Conservation (phyloP, 2,113 vertebrate genomes). For the Peromyscus polionotus region DNA sequence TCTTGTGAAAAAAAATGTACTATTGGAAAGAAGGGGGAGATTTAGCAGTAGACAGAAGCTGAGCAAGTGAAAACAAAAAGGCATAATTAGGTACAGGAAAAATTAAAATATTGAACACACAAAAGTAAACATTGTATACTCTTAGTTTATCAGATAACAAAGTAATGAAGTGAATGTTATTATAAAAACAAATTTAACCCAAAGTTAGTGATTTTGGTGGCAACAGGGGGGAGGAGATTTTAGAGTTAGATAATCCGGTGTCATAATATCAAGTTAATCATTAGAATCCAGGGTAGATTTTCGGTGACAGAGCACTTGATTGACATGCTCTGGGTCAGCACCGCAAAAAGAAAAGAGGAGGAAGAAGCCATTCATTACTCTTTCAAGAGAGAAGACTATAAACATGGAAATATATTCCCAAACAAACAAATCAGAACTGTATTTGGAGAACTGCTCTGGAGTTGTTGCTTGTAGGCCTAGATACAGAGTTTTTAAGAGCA, state of each 20-base stretch:
- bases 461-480: background rate
- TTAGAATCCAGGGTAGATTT: background rate
- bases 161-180: background rate
- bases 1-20: constrained; percentile 16
- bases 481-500: background rate
- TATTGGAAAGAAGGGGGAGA: background rate
- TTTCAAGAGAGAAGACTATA: background rate
- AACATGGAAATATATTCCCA: constrained; percentile 29
- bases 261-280: constrained; percentile 29
- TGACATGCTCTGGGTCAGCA: background rate
- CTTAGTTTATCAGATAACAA: constrained; percentile 12
- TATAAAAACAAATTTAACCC: background rate
- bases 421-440: constrained; percentile 22
- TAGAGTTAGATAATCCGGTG: constrained; percentile 28
- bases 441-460: background rate
- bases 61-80: constrained; percentile 28
- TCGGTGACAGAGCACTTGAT: no score
- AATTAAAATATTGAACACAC: background rate
- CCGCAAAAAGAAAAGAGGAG: background rate
- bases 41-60: background rate
- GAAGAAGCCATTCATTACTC: background rate
- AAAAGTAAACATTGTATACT: background rate
- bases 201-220: background rate
- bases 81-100: background rate
- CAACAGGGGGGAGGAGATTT: constrained; percentile 13